A percentile compares a stretch with the other conserved stretches of the same genome.
Evolutionary conservation across 2,888 invertebrate species (phyloP).

Genomic region (Napeogenes sylphis): DNA sequence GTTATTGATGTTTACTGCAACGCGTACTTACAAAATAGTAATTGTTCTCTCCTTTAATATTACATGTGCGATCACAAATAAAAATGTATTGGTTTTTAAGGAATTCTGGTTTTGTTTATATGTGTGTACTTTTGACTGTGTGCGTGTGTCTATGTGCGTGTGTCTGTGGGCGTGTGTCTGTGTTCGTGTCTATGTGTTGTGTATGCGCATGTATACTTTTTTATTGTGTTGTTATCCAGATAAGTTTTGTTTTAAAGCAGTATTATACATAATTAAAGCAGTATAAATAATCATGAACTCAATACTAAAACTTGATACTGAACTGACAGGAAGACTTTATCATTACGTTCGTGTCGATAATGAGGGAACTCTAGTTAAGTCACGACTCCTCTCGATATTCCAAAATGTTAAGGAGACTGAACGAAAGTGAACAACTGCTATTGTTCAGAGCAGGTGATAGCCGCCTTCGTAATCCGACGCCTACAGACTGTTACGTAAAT

Average conservation of each 20-base stretch:
- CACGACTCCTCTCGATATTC: conserved; percentile 65
- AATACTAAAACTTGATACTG: conserved; percentile 5
- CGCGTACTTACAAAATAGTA: conserved; percentile 18
- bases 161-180: too few relatives aligned
- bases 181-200: too few relatives aligned
- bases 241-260: too few relatives aligned
- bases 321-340: conserved; percentile 15
- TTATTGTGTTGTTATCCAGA: too few relatives aligned
- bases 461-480: conserved; percentile 42
- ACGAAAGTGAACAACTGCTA: conserved; percentile 62
- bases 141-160: too few relatives aligned
- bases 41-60: conserved; percentile 8
- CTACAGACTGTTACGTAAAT: conserved; percentile 26
- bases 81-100: neutral
- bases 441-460: conserved; percentile 66
- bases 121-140: too few relatives aligned
- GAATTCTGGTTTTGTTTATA: neutral
- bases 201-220: too few relatives aligned
- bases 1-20: conserved; percentile 24
- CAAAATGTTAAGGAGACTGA: conserved; percentile 65
- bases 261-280: too few relatives aligned
- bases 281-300: conserved; percentile 22
- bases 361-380: conserved; percentile 60
- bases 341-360: conserved; percentile 55
- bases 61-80: neutral